Percentiles rank a stretch among this genome's conserved stretches.
These are phyloP conservation scores for Thalassarche chlororhynchos DNA, from an alignment of 2,113 vertebrate species.

Conservation along the genomic window DNA sequence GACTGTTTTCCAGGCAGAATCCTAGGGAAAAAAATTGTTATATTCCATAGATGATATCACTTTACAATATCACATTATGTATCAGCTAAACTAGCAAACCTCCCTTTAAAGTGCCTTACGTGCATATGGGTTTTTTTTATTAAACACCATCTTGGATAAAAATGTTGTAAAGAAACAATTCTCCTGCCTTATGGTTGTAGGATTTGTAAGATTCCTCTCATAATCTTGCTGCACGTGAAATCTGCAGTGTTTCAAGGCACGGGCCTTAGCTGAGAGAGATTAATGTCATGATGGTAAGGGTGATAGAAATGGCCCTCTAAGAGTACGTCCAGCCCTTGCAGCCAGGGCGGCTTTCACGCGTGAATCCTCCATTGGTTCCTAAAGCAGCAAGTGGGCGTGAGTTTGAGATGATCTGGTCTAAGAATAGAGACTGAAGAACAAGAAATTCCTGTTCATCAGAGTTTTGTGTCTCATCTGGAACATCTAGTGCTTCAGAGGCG, in stretches of 20 bases:
- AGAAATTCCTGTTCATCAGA: not conserved
- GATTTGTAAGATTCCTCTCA: not conserved
- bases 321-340: not conserved
- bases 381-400: not conserved
- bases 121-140: not conserved
- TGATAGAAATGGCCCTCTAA: not conserved
- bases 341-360: rapidly evolving
- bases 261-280: not conserved
- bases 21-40: not conserved
- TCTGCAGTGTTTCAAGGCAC: not conserved
- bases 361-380: not conserved
- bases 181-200: not conserved
- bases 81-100: not conserved
- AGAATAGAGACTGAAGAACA: not conserved
- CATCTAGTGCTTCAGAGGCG: not conserved
- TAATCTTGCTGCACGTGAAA: not conserved
- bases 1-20: not conserved
- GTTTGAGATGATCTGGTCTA: not conserved
- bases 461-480: conserved; percentile 7
- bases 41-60: not conserved
- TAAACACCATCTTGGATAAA: not conserved
- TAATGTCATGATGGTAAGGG: not conserved
- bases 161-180: not conserved
- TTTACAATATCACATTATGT: not conserved
- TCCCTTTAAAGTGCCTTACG: not conserved